Evolutionary conservation across 1,140 invertebrate species (phyloP).

Genomic region (Leptinotarsa texana): DNA sequence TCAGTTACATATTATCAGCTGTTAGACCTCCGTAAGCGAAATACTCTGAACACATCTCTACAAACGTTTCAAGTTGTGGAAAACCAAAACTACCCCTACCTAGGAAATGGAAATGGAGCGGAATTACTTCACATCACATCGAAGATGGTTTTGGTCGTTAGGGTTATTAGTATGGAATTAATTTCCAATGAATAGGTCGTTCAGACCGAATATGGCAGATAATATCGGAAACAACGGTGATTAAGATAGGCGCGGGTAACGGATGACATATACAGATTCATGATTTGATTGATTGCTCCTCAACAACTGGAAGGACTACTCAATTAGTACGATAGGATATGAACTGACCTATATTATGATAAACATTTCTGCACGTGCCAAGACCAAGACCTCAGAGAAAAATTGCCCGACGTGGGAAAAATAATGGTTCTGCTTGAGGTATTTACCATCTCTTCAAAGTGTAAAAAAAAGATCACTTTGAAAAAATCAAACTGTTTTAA

Average conservation of each 20-base stretch:
- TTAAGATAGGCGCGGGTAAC: not conserved
- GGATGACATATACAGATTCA: not conserved
- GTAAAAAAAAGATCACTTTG: too few relatives aligned
- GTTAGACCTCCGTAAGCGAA: too few relatives aligned
- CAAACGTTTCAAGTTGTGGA: too few relatives aligned
- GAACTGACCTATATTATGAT: not conserved
- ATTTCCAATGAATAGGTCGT: not conserved
- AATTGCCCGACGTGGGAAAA: too few relatives aligned
- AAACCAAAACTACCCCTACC: too few relatives aligned
- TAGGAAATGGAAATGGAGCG: too few relatives aligned
- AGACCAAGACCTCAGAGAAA: too few relatives aligned
- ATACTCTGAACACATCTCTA: too few relatives aligned
- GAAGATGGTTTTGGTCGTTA: not conserved
- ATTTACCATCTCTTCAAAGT: too few relatives aligned
- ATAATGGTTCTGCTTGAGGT: too few relatives aligned
- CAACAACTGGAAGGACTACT: not conserved
- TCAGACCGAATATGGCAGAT: not conserved
- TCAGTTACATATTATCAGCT: too few relatives aligned
- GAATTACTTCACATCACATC: not conserved
- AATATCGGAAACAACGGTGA: conserved; percentile 1
- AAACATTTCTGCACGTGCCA: not conserved
- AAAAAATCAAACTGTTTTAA: too few relatives aligned
- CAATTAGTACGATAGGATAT: not conserved
- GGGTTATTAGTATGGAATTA: not conserved
- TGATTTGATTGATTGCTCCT: not conserved